Conservation (phyloP, 2,888 invertebrate species). For the Caenorhabditis sp. region DNA sequence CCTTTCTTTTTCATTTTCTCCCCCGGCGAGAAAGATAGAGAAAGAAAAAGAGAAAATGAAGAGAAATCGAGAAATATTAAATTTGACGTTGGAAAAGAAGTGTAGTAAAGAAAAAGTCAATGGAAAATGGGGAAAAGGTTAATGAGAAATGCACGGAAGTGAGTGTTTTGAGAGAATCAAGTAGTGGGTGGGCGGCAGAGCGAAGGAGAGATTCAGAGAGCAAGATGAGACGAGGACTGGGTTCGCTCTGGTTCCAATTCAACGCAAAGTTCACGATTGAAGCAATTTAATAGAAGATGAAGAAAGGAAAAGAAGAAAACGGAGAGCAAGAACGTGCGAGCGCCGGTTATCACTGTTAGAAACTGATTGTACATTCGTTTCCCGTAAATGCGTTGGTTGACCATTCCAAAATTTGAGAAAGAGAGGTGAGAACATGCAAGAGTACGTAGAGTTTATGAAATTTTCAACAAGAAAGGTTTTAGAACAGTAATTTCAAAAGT, state of each 20-base stretch:
- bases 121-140: background rate
- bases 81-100: background rate
- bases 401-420: background rate
- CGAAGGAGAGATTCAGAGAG: slow-evolving; percentile 5
- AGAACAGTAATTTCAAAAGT: no score
- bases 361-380: slow-evolving; percentile 13
- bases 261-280: slow-evolving; percentile 33
- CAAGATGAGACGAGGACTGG: slow-evolving; percentile 21
- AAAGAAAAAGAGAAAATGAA: background rate
- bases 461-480: background rate
- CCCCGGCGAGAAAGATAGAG: background rate
- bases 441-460: background rate
- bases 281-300: background rate
- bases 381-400: slow-evolving; percentile 2
- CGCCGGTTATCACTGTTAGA: slow-evolving; percentile 21
- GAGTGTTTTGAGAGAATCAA: slow-evolving; percentile 7
- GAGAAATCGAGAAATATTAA: background rate
- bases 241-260: slow-evolving; percentile 6
- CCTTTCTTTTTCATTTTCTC: background rate
- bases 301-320: background rate
- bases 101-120: background rate
- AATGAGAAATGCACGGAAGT: slow-evolving; percentile 17
- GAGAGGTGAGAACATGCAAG: background rate
- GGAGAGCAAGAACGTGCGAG: slow-evolving; percentile 36
- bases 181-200: slow-evolving; percentile 11